Base-by-base conservation (phyloP, 2,888 invertebrate species). In the Megastigmus dorsalis region DNA sequence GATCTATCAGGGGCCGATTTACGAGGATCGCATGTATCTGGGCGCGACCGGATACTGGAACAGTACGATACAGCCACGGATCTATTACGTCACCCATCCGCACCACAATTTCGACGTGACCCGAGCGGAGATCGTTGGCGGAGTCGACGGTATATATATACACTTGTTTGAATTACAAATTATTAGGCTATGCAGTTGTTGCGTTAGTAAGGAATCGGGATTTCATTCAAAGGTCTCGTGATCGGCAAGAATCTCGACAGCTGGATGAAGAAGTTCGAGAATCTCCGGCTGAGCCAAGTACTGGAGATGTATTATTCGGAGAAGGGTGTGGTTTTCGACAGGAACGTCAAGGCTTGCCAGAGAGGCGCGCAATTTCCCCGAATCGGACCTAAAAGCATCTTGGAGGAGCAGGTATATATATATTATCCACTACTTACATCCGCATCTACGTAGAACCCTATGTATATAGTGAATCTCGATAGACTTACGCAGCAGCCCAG, bases 291-390 rank as follows among this genome's bases (percentile, higher is more conserved):
- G 0, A 92, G 93, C 0, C 92, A 93, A 88, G 83, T 93, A 13
- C 84, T 93, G 50, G 92, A 93, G 75, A 92, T 92, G 92, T 93
- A 93, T 83, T 93, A 93, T 81, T 92, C 93, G 0, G 88, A 90
- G 77, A 89, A 90, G 71, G 93, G 93, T 0, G 88, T 92, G 0
- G 90, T 90, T 0, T 92, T 91, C 79, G 89, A 92, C 26, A 84
- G 88, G 0, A 86, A 86, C 36, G 89, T 92, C n/a, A 90, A 89
- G 81, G 92, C 92, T 2, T 92, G 92, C 78, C 90, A 91, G 76
- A 88, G 93, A 68, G 89, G 89, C 28, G 81, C 85, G 0, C 86
- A 90, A 48, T 90, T 91, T 80, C 83, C 85, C 20, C 86, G 86
- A 30, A 79, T 89, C 87, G 5, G 85, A 81, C 79, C 85, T 9